Evolutionary conservation across 2,797 vertebrate genomes (phyloP), one percentile per base, ranked within the genome.

Genomic region (Morelia viridis): DNA sequence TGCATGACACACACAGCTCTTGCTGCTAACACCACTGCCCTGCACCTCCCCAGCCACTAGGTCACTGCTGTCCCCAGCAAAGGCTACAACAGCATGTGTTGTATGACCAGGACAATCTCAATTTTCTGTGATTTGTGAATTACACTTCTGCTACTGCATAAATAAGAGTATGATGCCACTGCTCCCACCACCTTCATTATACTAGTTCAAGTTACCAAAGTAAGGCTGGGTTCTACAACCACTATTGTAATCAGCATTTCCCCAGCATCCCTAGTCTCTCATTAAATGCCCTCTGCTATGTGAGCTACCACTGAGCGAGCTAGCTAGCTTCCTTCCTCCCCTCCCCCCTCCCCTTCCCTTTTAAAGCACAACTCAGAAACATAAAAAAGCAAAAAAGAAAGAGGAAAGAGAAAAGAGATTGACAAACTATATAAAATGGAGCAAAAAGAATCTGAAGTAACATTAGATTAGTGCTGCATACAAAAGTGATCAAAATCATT

Each of bases 251-350:
- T 41, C 68, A 76, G 22, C 22, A 80, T 80, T 80, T 80, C 22
- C 24, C 24, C 76, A 80, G 22, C 71, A 46, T 11, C 19, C 19
- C 76, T 35, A 46, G 3, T 46, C 76, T 80, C 41, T 80, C 76
- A 80, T 24, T 80, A 80, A 80, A 80, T 80, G 24, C 24, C 41
- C 9, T 80, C 46, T 80, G 41, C 22, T 76, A 76, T 46, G 35
- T 76, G 71, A 76, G 35, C 68, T 76, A 41, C 71, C 35, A 22
- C 35, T 76, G 19, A 76, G 35, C 17, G 35, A 35, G 35, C 35
- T 1, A 35, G 35, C 35, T 1, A 35, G 0, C 31, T 4, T 22
- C 3, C 31, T 8, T 22, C 0, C 15, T 9, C 19, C 3, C 1
- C 3, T 19, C 5, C 4, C n/a, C 5, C 1, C 62, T 28, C 3